phyloP scores from a whole-genome alignment of 2,888 invertebrate genomes.

The Allolobophora icterica region DNA sequence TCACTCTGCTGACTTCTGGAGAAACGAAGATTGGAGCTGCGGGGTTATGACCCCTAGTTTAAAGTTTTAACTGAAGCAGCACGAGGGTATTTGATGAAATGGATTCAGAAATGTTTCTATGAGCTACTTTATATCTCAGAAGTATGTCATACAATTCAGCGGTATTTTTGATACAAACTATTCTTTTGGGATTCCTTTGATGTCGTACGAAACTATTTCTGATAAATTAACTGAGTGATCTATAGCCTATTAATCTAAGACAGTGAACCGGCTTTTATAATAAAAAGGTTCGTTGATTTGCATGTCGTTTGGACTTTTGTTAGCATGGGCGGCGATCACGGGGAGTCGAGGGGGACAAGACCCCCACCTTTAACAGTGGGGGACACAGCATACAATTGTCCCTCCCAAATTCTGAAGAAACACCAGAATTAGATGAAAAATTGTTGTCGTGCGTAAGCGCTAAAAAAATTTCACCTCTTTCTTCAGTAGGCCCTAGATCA shows the following conservation, averaged over 20 bases:
- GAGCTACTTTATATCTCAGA: neutral
- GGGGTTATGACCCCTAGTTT: neutral
- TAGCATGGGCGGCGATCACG: no score
- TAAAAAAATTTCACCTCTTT: no score
- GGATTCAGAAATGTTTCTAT: neutral
- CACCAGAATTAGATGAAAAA: no score
- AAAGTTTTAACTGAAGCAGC: neutral
- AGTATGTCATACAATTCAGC: neutral
- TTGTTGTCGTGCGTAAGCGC: no score
- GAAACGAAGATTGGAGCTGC: neutral
- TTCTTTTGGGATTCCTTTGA: neutral
- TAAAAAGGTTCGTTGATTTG: no score
- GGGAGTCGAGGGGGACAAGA: no score
- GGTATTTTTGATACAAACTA: neutral
- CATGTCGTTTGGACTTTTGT: no score
- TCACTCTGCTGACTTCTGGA: neutral
- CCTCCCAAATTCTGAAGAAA: no score
- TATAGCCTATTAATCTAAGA: neutral
- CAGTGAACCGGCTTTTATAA: neutral
- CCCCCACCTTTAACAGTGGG: no score
- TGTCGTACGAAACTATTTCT: neutral
- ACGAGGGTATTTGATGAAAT: neutral
- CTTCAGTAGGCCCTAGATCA: no score
- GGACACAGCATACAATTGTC: no score
- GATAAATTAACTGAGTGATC: neutral